These are phyloP conservation scores for Spisula subtruncata DNA, from an alignment of 2,888 invertebrate species.

Conservation along the genomic window DNA sequence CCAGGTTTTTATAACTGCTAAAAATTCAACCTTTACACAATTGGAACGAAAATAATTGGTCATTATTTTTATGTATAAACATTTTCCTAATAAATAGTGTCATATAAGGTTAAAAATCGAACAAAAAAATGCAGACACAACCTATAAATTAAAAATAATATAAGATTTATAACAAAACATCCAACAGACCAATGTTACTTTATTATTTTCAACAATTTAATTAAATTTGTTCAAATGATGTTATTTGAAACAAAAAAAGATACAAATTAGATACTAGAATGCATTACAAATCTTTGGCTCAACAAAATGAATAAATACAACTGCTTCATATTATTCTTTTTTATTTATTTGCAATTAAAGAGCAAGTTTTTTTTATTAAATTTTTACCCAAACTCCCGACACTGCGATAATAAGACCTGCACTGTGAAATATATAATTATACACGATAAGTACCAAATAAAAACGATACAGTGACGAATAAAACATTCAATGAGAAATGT, in stretches of 20 bases:
- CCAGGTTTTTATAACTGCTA: conserved; percentile 25
- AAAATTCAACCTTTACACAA: neutral
- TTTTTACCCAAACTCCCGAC: conserved; percentile 2
- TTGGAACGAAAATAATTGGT: conserved; percentile 31
- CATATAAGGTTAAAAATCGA: neutral
- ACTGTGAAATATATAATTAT: conserved; percentile 31
- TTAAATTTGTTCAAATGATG: neutral
- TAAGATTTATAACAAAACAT: neutral
- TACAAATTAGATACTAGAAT: neutral
- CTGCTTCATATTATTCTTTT: neutral
- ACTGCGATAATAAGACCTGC: conserved; percentile 29
- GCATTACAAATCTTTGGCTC: neutral
- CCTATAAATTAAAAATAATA: neutral
- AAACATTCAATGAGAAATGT: conserved; percentile 33
- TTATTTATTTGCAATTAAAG: neutral
- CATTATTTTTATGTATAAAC: neutral
- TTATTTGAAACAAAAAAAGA: neutral
- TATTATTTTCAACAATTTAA: neutral
- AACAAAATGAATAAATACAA: neutral
- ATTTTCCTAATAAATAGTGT: too few relatives aligned
- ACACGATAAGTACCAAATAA: conserved; percentile 32
- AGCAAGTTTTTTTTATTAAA: neutral
- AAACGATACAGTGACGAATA: conserved; percentile 37
- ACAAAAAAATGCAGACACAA: conserved; percentile 9
- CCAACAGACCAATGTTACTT: neutral